Evolutionary conservation across 2,888 invertebrate species (phyloP), one percentile per base, ranked within the genome.

Genomic region (Agrotis exclamationis): DNA sequence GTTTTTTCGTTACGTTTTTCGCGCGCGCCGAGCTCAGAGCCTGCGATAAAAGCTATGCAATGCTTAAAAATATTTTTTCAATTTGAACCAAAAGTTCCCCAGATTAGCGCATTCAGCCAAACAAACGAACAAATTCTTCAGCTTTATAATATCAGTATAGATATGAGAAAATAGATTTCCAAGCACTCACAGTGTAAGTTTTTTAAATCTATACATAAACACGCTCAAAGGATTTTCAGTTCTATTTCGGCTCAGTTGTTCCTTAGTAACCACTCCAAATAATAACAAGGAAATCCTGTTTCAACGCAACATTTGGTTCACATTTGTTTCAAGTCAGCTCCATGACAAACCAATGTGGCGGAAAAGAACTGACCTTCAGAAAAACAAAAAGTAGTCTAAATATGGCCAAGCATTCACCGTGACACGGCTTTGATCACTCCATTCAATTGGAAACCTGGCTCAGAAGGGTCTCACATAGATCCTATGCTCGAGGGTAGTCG

Each of bases 201-300:
- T 44, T 71, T 60, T 14, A 24, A 1, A 2, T 3, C 2, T n/a
- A n/a, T 14, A 47, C 48, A 45, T 7, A 51, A 51, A 24, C 18
- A n/a, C 14, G 11, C 0, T 3, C 44, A 47, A 20, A 45, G 14
- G 11, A 22, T 28, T 1, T 44, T 51, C 18, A 45, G 18, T 63
- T 69, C 16, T 51, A 14, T 50, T 59, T 58, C 24, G 22, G n/a
- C n/a, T 50, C 24, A 48, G 45, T 54, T n/a, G 14, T 50, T 50
- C 48, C 66, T 44, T 73, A 73, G 58, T 18, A 74, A 74, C 60
- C 33, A 65, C 28, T 67, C 48, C 16, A 68, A 58, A 70, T 75
- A 73, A 83, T 70, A 24, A 74, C 57, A 59, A 63, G 85, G 83
- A 84, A 83, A 83, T 84, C 76, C 80, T 80, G 71, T 74, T 70